Evolutionary conservation across 1,140 invertebrate species (phyloP).

Genomic region (Formica exsecta): DNA sequence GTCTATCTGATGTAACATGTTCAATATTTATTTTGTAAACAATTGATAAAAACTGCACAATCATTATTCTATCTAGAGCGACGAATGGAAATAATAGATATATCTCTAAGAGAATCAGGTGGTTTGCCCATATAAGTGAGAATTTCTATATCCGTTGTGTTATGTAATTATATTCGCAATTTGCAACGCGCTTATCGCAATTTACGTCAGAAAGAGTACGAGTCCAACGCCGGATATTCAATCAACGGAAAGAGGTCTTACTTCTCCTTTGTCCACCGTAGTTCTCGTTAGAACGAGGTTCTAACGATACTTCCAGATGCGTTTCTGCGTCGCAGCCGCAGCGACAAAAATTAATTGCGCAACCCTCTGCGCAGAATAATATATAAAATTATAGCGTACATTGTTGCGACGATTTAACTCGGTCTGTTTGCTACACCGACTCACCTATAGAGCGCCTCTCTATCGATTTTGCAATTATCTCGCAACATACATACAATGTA

Average conservation of each 20-base stretch:
- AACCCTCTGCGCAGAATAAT: background rate
- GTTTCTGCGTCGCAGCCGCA: background rate
- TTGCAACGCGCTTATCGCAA: background rate
- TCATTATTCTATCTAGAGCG: background rate
- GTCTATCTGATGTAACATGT: background rate
- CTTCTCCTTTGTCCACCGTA: background rate
- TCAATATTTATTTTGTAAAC: conserved; percentile 9
- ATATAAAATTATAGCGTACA: conserved; percentile 27
- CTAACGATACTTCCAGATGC: background rate
- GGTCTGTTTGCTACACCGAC: background rate
- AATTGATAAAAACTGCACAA: background rate
- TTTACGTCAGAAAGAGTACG: too few species aligned
- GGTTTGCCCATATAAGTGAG: background rate
- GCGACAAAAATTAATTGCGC: background rate
- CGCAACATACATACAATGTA: background rate
- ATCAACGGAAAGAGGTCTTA: conserved; percentile 44
- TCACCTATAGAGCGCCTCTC: background rate
- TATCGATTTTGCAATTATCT: conserved; percentile 58
- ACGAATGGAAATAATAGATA: background rate
- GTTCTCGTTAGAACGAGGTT: background rate
- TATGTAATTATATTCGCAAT: conserved; percentile 26
- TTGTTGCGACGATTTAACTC: conserved; percentile 19
- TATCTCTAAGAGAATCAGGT: background rate
- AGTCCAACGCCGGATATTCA: conserved; percentile 44
- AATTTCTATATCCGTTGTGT: background rate